A percentile compares a stretch with the other conserved stretches of the same genome.
These are phyloP conservation scores for Cepphus grylle DNA, from an alignment of 2,113 vertebrate species.

Conservation along the genomic window DNA sequence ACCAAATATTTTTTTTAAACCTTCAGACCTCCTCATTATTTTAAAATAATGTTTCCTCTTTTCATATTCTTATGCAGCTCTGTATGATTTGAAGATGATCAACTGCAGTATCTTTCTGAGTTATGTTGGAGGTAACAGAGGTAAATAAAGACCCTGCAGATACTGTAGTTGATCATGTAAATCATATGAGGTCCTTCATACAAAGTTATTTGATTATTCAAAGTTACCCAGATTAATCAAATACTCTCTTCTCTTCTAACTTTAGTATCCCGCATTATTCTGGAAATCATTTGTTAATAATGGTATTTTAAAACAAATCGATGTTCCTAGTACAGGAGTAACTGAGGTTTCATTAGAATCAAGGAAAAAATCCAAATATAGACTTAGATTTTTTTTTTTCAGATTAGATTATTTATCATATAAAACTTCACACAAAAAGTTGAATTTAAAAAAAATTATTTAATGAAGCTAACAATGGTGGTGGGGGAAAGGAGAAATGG, in stretches of 20 bases:
- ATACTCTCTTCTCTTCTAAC: neutral
- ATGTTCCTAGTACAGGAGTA: neutral
- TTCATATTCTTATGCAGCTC: neutral
- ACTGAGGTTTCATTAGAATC: neutral
- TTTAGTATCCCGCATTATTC: neutral
- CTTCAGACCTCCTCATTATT: neutral
- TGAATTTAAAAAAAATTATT: neutral
- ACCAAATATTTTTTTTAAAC: neutral
- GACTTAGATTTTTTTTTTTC: neutral
- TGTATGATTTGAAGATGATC: neutral
- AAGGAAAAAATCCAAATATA: neutral
- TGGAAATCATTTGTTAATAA: neutral
- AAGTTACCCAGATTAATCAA: neutral
- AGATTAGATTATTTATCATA: neutral
- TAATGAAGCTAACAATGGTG: neutral
- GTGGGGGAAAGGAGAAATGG: neutral
- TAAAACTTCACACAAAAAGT: neutral
- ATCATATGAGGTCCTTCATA: neutral
- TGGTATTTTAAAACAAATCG: neutral
- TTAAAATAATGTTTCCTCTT: neutral
- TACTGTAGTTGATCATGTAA: neutral
- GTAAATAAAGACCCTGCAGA: neutral
- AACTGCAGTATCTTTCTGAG: neutral
- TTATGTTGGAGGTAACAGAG: neutral
- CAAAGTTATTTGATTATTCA: neutral